A percentile compares a stretch with the other conserved stretches of the same genome.
Conservation (phyloP, 1,140 invertebrate genomes). For the Copidosoma floridanum region DNA sequence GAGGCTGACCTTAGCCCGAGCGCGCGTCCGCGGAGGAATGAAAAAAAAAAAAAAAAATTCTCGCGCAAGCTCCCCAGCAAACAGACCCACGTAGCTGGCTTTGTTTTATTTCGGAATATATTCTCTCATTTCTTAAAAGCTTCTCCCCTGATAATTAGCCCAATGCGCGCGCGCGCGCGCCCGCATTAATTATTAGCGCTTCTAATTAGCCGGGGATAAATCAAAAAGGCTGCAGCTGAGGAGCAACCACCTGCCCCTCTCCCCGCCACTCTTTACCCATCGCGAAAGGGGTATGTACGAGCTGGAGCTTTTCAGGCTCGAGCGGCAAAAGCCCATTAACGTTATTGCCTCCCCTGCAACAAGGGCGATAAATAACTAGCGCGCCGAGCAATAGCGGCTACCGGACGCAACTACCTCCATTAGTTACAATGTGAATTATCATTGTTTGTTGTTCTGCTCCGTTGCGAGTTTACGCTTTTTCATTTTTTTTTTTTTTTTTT, state of each 20-base stretch:
- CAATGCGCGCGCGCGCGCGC: conserved; percentile 57
- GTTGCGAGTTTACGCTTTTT: too few species aligned
- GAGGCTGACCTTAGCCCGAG: conserved; percentile 24
- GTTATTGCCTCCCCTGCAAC: conserved; percentile 57
- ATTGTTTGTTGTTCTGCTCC: background rate
- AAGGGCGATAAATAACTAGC: conserved; percentile 55
- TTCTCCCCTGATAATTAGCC: conserved; percentile 58
- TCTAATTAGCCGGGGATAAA: conserved; percentile 58
- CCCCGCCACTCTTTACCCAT: too few species aligned
- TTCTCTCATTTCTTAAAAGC: conserved; percentile 64
- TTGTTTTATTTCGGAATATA: conserved; percentile 58
- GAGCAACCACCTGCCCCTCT: too few species aligned
- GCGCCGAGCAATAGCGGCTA: conserved; percentile 45
- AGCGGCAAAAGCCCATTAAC: conserved; percentile 49
- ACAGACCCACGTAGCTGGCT: too few species aligned
- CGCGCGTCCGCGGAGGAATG: too few species aligned
- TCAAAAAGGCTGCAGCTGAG: conserved; percentile 43
- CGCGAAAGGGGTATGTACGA: too few species aligned
- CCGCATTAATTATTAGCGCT: conserved; percentile 59
- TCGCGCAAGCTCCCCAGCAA: too few species aligned
- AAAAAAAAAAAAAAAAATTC: too few species aligned
- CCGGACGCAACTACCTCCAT: conserved; percentile 52
- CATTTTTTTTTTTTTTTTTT: too few species aligned
- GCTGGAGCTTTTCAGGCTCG: too few species aligned
- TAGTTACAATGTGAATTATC: conserved; percentile 44